Evolutionary conservation across 2,113 vertebrate species (phyloP), one percentile per base, ranked within the genome.

Genomic region (Podarcis cretensis): DNA sequence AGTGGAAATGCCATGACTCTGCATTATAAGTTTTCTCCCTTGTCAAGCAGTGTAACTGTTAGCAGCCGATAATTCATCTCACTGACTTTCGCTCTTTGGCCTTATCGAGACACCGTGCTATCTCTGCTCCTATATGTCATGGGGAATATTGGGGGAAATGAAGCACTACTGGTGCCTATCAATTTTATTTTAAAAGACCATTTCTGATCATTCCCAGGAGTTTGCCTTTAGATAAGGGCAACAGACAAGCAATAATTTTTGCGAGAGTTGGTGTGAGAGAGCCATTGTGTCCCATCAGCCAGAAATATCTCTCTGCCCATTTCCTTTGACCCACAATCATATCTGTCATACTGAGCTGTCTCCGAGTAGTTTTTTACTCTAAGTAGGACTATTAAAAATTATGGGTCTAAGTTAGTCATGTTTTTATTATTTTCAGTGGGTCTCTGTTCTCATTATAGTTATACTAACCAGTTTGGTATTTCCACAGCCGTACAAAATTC

Each of bases 1-100:
- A 76, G 57, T 76, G 71, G 59, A 76, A 83, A 83, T 32, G 73
- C 73, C 59, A 77, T 66, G 81, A 25, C 20, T 90, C 27, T 86
- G 35, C 48, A 59, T 81, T 63, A 18, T 81, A 89, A 23, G 30
- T 37, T 86, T 75, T 68, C 37, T 76, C 71, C 13, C 59, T 82
- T 81, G 23, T 86, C 88, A 68, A 48, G 63, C 4, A 35, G 54
- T 69, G 75, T 75, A 89, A 63, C 13, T 37, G 48, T 65, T 65
- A 35, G 20, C 43, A 40, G 59, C 37, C 25, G n/a, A 65, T 76
- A 81, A 74, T 75, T 12, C 81, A 81, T 66, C 59, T 68, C 59
- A 54, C 25, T 40, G n/a, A n/a, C 57, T 81, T 75, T 74, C 57
- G 54, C 40, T 71, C 78, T 35, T 30, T 76, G 69, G 23, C 23